phyloP scores from a whole-genome alignment of 2,888 invertebrate species.

The Eupithecia centaureata region DNA sequence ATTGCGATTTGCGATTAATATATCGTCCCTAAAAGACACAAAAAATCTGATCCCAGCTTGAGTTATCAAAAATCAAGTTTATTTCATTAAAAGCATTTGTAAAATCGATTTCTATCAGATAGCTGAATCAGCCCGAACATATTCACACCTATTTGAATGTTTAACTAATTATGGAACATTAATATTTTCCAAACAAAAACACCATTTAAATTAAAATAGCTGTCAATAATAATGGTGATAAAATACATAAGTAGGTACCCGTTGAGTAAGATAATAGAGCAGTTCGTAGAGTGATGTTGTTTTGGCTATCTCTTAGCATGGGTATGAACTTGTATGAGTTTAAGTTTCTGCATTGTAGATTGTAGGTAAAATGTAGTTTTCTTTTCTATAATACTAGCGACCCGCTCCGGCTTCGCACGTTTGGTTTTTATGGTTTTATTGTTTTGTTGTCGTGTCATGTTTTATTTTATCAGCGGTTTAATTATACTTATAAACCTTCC shows the following conservation, averaged over 20 bases:
- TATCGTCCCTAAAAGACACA: too few relatives aligned
- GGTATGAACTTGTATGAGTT: constrained; percentile 13
- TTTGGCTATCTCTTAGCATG: background rate
- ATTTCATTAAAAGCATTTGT: background rate
- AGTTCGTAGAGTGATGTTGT: constrained; percentile 5
- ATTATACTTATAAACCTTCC: too few relatives aligned
- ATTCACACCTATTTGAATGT: background rate
- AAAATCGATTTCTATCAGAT: background rate
- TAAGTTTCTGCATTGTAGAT: too few relatives aligned
- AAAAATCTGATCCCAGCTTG: too few relatives aligned
- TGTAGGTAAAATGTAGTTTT: too few relatives aligned
- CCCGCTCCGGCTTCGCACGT: too few relatives aligned
- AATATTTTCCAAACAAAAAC: constrained; percentile 25
- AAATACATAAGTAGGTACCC: constrained; percentile 49
- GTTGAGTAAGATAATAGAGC: constrained; percentile 53
- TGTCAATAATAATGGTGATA: constrained; percentile 57
- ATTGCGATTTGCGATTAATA: too few relatives aligned
- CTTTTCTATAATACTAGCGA: too few relatives aligned
- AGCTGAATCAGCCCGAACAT: background rate
- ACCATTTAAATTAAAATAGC: constrained; percentile 40
- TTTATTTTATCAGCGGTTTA: too few relatives aligned
- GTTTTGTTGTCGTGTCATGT: too few relatives aligned
- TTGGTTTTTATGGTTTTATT: too few relatives aligned
- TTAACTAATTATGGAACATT: background rate
- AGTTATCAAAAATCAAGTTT: too few relatives aligned